A percentile compares a stretch with the other conserved stretches of the same genome.
Conservation (phyloP, 2,888 invertebrate genomes). For the Linyphia triangularis region DNA sequence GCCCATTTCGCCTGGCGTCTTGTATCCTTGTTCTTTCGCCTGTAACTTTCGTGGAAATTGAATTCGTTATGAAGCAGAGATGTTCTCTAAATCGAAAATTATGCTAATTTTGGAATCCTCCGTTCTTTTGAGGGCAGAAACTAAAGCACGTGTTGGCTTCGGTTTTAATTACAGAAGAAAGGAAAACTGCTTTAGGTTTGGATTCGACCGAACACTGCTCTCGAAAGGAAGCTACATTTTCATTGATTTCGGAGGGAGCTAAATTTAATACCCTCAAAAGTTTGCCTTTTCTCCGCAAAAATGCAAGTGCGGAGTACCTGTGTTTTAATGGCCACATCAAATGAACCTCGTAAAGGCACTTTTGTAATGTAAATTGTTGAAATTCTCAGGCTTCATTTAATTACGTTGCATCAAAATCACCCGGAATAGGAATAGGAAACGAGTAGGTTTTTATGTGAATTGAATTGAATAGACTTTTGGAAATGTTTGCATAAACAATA, state of each 20-base stretch:
- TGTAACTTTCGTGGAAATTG: slow-evolving; percentile 52
- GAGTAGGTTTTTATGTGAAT: slow-evolving; percentile 4
- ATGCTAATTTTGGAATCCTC: slow-evolving; percentile 58
- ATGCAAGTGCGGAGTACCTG: not conserved
- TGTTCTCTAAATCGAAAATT: slow-evolving; percentile 71
- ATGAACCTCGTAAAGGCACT: slow-evolving; percentile 34
- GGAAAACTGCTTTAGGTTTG: slow-evolving; percentile 43
- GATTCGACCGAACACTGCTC: slow-evolving; percentile 33
- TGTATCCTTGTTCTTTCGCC: slow-evolving; percentile 18
- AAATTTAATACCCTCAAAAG: slow-evolving; percentile 50
- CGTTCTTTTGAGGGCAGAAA: slow-evolving; percentile 43
- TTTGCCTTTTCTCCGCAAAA: slow-evolving; percentile 30
- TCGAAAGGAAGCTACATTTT: slow-evolving; percentile 32
- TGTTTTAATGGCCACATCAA: slow-evolving; percentile 44
- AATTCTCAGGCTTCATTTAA: slow-evolving; percentile 44
- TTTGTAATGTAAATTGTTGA: slow-evolving; percentile 56
- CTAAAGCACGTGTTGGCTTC: slow-evolving; percentile 53
- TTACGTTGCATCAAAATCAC: slow-evolving; percentile 3
- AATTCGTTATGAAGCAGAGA: slow-evolving; percentile 68
- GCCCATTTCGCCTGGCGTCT: slow-evolving; percentile 29
- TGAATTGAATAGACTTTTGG: not conserved
- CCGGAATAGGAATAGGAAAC: not conserved
- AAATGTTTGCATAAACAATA: not conserved
- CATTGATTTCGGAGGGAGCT: slow-evolving; percentile 48
- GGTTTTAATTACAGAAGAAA: slow-evolving; percentile 62